These are phyloP conservation scores for Fabriciana adippe DNA, from an alignment of 2,888 invertebrate species.

Conservation along the genomic window DNA sequence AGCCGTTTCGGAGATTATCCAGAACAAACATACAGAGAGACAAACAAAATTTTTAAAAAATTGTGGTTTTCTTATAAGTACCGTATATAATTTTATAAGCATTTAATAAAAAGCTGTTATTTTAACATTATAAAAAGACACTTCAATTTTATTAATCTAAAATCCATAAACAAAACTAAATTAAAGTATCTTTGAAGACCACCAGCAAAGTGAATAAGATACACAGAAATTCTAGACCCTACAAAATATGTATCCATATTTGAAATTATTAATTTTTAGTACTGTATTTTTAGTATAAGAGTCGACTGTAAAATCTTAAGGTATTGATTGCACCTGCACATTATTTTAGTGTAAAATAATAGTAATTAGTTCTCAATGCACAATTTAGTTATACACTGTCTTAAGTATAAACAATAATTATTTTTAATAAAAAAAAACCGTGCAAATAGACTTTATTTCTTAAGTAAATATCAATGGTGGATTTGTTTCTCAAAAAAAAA, in stretches of 20 bases:
- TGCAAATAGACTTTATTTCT: neutral
- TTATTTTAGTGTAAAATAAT: slow-evolving; percentile 7
- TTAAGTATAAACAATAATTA: neutral
- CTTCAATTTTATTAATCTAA: too few relatives aligned
- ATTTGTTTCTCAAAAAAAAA: too few relatives aligned
- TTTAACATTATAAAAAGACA: too few relatives aligned
- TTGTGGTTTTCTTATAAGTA: too few relatives aligned
- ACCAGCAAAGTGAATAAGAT: slow-evolving; percentile 5
- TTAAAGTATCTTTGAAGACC: neutral
- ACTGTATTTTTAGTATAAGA: slow-evolving; percentile 7
- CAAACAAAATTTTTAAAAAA: too few relatives aligned
- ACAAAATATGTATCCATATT: neutral
- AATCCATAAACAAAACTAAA: too few relatives aligned
- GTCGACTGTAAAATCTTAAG: slow-evolving; percentile 8
- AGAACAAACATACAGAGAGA: too few relatives aligned
- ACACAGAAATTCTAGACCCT: neutral
- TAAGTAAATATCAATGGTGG: too few relatives aligned
- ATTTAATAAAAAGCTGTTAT: too few relatives aligned
- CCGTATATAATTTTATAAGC: too few relatives aligned
- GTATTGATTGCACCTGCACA: slow-evolving; percentile 4
- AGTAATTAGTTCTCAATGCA: neutral
- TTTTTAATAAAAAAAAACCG: neutral
- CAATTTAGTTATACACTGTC: neutral
- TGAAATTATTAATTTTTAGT: slow-evolving; percentile 17
- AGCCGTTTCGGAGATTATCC: too few relatives aligned